Percentiles rank a stretch among this genome's conserved stretches.
Evolutionary conservation across 2,113 vertebrate species (phyloP).

Genomic region (Nipponia nippon): DNA sequence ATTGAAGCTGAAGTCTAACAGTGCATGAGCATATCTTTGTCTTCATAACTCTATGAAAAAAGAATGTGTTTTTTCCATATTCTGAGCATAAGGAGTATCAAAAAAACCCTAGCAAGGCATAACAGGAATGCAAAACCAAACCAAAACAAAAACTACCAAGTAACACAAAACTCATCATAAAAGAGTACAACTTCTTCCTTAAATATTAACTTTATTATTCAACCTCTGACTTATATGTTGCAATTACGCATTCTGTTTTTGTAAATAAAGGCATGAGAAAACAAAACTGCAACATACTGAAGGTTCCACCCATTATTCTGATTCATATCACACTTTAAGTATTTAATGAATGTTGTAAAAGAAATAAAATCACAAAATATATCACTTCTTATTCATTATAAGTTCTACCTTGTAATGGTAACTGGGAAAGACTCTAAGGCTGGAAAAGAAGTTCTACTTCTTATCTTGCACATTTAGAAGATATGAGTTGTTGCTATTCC

Average conservation of each 20-base stretch:
- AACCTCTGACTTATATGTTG: neutral
- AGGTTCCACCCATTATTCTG: neutral
- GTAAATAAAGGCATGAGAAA: neutral
- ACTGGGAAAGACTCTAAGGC: neutral
- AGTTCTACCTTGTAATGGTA: neutral
- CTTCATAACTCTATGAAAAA: neutral
- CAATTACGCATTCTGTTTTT: neutral
- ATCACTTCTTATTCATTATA: neutral
- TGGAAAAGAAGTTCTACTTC: neutral
- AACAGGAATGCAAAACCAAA: neutral
- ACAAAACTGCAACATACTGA: neutral
- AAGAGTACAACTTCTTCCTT: neutral
- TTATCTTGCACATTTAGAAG: neutral
- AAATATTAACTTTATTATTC: neutral
- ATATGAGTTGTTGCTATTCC: neutral
- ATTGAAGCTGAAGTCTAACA: neutral
- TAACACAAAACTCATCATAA: neutral
- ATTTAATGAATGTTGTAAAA: neutral
- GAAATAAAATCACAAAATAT: neutral
- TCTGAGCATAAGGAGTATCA: neutral
- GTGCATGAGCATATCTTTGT: neutral
- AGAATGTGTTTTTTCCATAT: neutral
- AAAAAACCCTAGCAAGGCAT: neutral
- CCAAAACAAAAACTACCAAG: neutral
- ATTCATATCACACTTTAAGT: neutral